Conservation (phyloP, 2,888 invertebrate species). For the Hemistola chrysoprasaria region DNA sequence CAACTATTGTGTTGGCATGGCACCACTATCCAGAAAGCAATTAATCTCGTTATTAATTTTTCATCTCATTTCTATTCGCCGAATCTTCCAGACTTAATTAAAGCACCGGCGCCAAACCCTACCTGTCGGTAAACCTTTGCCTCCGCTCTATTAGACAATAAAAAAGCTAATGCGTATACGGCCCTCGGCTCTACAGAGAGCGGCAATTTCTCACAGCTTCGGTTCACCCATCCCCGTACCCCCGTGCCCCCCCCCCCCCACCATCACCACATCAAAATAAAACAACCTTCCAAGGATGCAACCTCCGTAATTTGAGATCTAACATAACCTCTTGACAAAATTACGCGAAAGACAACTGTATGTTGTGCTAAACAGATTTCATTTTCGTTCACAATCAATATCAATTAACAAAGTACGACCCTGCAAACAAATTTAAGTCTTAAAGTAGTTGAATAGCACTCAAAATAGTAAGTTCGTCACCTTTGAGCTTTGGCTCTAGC, state of each 20-base stretch:
- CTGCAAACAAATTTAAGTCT: slow-evolving; percentile 34
- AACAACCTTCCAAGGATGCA: slow-evolving; percentile 81
- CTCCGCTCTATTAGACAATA: slow-evolving; percentile 76
- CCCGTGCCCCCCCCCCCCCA: slow-evolving; percentile 29
- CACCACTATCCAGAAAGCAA: slow-evolving; percentile 26
- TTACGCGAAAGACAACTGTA: slow-evolving; percentile 47
- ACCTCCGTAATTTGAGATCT: slow-evolving; percentile 71
- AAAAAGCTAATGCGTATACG: slow-evolving; percentile 75
- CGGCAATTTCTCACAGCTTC: slow-evolving; percentile 76
- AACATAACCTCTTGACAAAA: slow-evolving; percentile 39
- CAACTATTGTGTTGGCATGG: slow-evolving; percentile 26
- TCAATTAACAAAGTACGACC: slow-evolving; percentile 14
- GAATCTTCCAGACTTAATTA: slow-evolving; percentile 70
- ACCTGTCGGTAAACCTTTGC: slow-evolving; percentile 76
- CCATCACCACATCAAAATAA: slow-evolving; percentile 58
- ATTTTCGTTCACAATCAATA: slow-evolving; percentile 4
- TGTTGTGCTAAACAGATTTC: neutral
- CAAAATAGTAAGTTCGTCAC: slow-evolving; percentile 33
- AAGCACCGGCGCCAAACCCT: slow-evolving; percentile 72
- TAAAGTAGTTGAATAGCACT: slow-evolving; percentile 36
- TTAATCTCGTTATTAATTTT: slow-evolving; percentile 54
- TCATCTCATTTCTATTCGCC: slow-evolving; percentile 51
- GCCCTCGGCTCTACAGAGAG: slow-evolving; percentile 58
- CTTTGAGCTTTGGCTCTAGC: slow-evolving; percentile 49
- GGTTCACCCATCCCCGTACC: slow-evolving; percentile 38